Evolutionary conservation across 1,140 invertebrate genomes (phyloP).

Genomic region (Drosophila dunni): DNA sequence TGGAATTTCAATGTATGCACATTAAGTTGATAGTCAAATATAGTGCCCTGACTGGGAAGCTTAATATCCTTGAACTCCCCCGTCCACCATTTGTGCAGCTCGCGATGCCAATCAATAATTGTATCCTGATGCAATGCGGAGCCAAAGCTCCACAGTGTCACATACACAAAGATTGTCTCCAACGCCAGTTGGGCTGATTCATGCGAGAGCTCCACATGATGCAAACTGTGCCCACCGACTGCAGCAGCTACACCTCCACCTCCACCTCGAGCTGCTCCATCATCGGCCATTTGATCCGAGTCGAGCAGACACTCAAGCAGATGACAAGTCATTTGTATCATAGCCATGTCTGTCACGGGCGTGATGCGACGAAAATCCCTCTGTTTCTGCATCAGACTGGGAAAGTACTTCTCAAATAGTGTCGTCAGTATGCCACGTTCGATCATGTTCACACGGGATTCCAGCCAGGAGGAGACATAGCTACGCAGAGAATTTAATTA

Average conservation of each 20-base stretch:
- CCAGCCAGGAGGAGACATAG: conserved; percentile 96
- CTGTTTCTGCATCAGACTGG: conserved; percentile 91
- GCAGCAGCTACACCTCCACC: background rate
- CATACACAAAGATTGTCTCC: conserved; percentile 97
- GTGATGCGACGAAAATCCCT: conserved; percentile 96
- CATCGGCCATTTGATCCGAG: conserved; percentile 58
- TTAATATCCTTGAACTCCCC: conserved; percentile 95
- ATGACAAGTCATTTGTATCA: conserved; percentile 95
- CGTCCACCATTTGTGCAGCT: conserved; percentile 94
- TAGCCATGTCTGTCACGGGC: conserved; percentile 95
- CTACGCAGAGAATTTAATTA: conserved; percentile 78
- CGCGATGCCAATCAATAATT: conserved; percentile 93
- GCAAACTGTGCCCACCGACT: conserved; percentile 59
- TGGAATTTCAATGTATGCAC: conserved; percentile 92
- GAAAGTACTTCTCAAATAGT: conserved; percentile 98
- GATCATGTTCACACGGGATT: conserved; percentile 89
- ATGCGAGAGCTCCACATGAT: conserved; percentile 64
- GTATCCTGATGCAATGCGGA: conserved; percentile 96
- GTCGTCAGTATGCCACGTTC: conserved; percentile 93
- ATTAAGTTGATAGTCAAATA: conserved; percentile 97
- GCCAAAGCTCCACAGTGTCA: conserved; percentile 96
- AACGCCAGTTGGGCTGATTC: conserved; percentile 64
- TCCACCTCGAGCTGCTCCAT: background rate
- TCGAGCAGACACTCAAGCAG: conserved; percentile 94
- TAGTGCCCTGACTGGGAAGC: conserved; percentile 92